Base-by-base conservation (phyloP, 2,888 invertebrate genomes). In the Deilephila porcellus region DNA sequence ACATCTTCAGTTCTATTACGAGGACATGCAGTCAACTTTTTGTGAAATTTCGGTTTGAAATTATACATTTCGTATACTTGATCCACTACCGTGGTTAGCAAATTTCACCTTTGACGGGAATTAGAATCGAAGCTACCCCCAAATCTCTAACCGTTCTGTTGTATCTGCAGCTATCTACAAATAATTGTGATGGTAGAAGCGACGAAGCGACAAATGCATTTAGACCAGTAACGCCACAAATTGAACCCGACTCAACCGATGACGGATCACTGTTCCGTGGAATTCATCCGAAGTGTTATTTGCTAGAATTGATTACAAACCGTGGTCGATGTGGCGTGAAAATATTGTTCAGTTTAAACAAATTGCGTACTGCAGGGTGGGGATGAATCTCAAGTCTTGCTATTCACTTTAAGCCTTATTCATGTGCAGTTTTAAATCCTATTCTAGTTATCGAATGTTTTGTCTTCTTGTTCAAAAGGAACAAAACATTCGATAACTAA, bases 181-280 rank as follows among this genome's bases (percentile, higher is more conserved):
- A 67, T 67, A 67, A 52, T 67, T 63, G n/a, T 37, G 63, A 37
- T 17, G 17, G 63, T 1, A 34, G 63, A 63, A 64, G 25, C 52
- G 67, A 45, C 64, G 4, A 14, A 34, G 20, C 64, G 64, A 7
- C 67, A 52, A 52, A 29, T 52, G 11, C 25, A 45, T 67, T 52
- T 14, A 8, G 17, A 45, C 17, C 52, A 25, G 25, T 45, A 67
- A 67, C 45, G 25, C 45, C 64, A 67, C 45, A 3, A 63, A 5
- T 62, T 67, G 5, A 45, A 52, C 67, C 34, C 37, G 20, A 64
- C 25, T 17, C 25, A 67, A 52, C 67, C 17, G 67, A 45, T 67
- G 20, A 67, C 11, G 8, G 29, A 60, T 14, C 20, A 20, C 25
- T 67, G 29, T 67, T 67, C 52, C 45, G 52, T 67, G 52, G 11